Percentiles rank a stretch among this genome's conserved stretches.
These are phyloP conservation scores for Agrochola macilenta DNA, from an alignment of 2,888 invertebrate species.

Conservation along the genomic window DNA sequence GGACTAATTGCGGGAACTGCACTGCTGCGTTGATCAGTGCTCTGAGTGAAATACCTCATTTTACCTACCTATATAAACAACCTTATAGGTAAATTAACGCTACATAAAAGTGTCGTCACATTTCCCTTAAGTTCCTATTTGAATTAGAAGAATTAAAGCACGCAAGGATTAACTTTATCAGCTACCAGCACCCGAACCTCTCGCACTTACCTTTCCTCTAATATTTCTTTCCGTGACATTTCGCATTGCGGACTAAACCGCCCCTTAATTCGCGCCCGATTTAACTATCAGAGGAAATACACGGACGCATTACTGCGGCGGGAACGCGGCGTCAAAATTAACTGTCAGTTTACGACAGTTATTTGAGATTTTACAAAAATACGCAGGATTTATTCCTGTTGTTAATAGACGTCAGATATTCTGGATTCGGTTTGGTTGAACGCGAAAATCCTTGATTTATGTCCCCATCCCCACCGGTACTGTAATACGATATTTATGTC, in stretches of 20 bases:
- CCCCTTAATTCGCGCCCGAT: conserved; percentile 34
- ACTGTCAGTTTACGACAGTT: conserved; percentile 6
- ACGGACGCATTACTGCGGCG: not conserved
- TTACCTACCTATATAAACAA: not conserved
- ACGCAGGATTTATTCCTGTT: conserved; percentile 12
- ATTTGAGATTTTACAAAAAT: conserved; percentile 22
- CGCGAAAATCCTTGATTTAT: conserved; percentile 49
- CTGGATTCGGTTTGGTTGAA: conserved; percentile 17
- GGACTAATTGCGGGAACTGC: too few relatives aligned
- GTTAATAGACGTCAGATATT: conserved; percentile 26
- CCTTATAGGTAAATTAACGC: not conserved
- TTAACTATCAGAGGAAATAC: conserved; percentile 37
- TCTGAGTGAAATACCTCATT: not conserved
- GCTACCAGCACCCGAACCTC: not conserved
- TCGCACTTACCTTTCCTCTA: not conserved
- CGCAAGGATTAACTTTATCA: conserved; percentile 35
- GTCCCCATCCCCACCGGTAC: conserved; percentile 4
- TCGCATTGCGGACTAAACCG: conserved; percentile 64
- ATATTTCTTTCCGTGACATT: conserved; percentile 54
- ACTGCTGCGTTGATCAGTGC: too few relatives aligned
- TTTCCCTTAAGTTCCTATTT: not conserved
- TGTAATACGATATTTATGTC: conserved; percentile 41
- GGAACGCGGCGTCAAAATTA: not conserved
- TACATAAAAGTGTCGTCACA: not conserved
- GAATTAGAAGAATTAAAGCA: not conserved